Evolutionary conservation across 2,113 vertebrate genomes (phyloP).

Genomic region (Sapayoa aenigma): DNA sequence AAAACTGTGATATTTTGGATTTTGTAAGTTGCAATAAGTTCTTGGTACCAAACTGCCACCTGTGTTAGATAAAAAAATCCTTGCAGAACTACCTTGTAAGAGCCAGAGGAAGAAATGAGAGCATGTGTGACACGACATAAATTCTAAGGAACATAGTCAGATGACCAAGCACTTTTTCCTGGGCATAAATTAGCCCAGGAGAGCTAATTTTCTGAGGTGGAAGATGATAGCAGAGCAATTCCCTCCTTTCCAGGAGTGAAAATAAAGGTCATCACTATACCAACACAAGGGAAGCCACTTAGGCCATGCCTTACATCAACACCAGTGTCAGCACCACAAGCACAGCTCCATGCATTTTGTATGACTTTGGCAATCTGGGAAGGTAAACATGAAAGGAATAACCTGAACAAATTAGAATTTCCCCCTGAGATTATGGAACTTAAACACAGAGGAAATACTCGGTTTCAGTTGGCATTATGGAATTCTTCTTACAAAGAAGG

Average conservation of each 20-base stretch:
- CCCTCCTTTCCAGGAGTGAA: background rate
- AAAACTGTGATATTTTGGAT: background rate
- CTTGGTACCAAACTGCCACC: background rate
- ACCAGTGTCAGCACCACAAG: background rate
- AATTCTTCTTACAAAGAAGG: background rate
- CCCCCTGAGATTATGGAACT: background rate
- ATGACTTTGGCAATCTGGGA: background rate
- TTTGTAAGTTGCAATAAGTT: background rate
- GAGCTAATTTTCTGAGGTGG: background rate
- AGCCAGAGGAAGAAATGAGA: background rate
- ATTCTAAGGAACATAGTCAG: background rate
- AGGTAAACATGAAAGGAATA: background rate
- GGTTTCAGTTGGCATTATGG: background rate
- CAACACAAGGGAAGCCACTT: background rate
- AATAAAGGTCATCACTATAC: background rate
- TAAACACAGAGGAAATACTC: background rate
- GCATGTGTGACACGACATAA: background rate
- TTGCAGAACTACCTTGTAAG: background rate
- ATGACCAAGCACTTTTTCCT: background rate
- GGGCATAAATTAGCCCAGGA: background rate
- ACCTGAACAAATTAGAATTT: background rate
- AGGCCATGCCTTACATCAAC: background rate
- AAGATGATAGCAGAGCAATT: background rate
- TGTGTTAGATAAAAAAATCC: background rate
- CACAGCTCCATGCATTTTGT: background rate